Evolutionary conservation across 2,888 invertebrate species (phyloP).

Genomic region (Agrotis clavis): DNA sequence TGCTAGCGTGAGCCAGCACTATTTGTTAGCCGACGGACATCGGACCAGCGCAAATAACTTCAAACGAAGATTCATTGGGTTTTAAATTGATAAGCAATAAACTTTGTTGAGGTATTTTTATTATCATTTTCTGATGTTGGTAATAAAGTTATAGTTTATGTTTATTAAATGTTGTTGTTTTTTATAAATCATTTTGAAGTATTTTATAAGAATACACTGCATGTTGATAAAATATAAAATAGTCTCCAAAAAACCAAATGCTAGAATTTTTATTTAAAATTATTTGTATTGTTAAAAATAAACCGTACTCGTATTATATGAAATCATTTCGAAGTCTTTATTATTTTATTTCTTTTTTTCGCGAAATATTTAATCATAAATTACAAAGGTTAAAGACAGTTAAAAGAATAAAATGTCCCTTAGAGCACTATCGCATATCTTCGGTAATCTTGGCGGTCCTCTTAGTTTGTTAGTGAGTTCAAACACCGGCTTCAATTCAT

Average conservation of each 20-base stretch:
- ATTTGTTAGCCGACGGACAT: constrained; percentile 81
- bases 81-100: constrained; percentile 74
- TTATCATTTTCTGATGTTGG: constrained; percentile 15
- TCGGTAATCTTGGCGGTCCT: constrained; percentile 79
- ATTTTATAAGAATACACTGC: too few species aligned
- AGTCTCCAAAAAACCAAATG: too few species aligned
- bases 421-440: constrained; percentile 76
- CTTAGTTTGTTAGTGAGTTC: constrained; percentile 75
- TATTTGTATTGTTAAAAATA: too few species aligned
- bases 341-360: too few species aligned
- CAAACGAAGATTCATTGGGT: constrained; percentile 79
- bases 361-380: background rate
- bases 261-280: too few species aligned
- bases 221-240: too few species aligned
- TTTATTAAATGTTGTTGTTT: too few species aligned
- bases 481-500: constrained; percentile 76
- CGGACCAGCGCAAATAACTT: constrained; percentile 75
- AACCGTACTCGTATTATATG: too few species aligned
- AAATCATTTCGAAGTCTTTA: too few species aligned
- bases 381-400: background rate
- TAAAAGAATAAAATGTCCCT: constrained; percentile 64
- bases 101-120: constrained; percentile 31
- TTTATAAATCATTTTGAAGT: too few species aligned
- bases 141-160: background rate
- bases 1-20: constrained; percentile 81